A percentile compares a stretch with the other conserved stretches of the same genome.
These are phyloP conservation scores for Tenebrio molitor DNA, from an alignment of 1,140 invertebrate genomes.

Conservation along the genomic window DNA sequence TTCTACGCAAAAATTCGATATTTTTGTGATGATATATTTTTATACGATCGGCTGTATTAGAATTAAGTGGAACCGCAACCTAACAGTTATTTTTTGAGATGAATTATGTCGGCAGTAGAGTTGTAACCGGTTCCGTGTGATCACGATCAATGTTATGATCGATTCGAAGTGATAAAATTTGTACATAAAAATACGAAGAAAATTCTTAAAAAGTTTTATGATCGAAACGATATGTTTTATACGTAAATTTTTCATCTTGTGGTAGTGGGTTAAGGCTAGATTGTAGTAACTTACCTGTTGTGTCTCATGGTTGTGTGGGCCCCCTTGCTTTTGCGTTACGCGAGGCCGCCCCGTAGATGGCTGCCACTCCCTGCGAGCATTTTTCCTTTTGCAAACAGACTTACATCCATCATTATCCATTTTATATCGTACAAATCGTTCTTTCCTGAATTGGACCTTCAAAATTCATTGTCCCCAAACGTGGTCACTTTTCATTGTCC, in stretches of 20 bases:
- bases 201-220: constrained; percentile 29
- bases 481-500: no score
- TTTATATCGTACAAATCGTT: neutral
- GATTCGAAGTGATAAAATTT: constrained; percentile 40
- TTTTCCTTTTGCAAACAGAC: neutral
- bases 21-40: constrained; percentile 64
- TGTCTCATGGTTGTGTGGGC: constrained; percentile 59
- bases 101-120: constrained; percentile 25
- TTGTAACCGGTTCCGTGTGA: constrained; percentile 55
- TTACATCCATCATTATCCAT: neutral
- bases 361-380: no score
- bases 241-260: constrained; percentile 55
- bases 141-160: constrained; percentile 45
- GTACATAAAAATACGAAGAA: constrained; percentile 26
- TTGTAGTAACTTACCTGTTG: constrained; percentile 37
- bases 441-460: no score
- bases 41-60: constrained; percentile 56
- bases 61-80: constrained; percentile 40
- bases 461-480: no score
- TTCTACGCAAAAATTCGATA: constrained; percentile 42
- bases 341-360: constrained; percentile 9
- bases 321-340: constrained; percentile 58
- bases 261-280: constrained; percentile 50
- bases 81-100: constrained; percentile 30
- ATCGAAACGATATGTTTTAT: constrained; percentile 55